These are phyloP conservation scores for Epicampocera succincta DNA, from an alignment of 2,888 invertebrate species.

Conservation along the genomic window DNA sequence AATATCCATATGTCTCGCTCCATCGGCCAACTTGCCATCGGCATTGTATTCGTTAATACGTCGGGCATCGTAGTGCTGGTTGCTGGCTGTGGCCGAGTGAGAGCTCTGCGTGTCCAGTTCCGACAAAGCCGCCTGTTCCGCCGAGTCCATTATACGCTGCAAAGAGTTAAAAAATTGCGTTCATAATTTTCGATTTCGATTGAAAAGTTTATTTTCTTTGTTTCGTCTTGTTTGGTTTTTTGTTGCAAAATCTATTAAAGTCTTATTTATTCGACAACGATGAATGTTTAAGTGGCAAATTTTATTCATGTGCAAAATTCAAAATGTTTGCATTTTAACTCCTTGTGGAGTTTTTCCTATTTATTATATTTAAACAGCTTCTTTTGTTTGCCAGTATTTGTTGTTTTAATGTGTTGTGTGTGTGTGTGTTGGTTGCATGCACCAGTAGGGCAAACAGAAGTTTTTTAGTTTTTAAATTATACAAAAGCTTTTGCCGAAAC, in stretches of 20 bases:
- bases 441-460: conserved; percentile 70
- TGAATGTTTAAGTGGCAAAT: conserved; percentile 50
- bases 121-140: conserved; percentile 92
- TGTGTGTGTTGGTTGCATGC: not conserved
- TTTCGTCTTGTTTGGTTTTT: no score
- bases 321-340: conserved; percentile 53
- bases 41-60: conserved; percentile 90
- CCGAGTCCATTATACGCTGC: conserved; percentile 95
- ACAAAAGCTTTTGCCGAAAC: conserved; percentile 47
- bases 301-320: conserved; percentile 50
- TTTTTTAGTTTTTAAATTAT: conserved; percentile 42
- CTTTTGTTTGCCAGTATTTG: conserved; percentile 48
- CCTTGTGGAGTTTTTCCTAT: conserved; percentile 68
- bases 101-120: conserved; percentile 82
- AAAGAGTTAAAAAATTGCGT: conserved; percentile 70
- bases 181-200: not conserved
- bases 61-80: conserved; percentile 89
- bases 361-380: conserved; percentile 75
- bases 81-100: conserved; percentile 82
- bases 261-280: conserved; percentile 3
- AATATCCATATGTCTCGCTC: conserved; percentile 87
- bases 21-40: conserved; percentile 88
- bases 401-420: conserved; percentile 66
- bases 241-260: conserved; percentile 1
- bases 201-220: not conserved